Percentiles rank a stretch among this genome's conserved stretches.
These are phyloP conservation scores for Lacerta viridis DNA, from an alignment of 2,797 vertebrate species.

Conservation along the genomic window DNA sequence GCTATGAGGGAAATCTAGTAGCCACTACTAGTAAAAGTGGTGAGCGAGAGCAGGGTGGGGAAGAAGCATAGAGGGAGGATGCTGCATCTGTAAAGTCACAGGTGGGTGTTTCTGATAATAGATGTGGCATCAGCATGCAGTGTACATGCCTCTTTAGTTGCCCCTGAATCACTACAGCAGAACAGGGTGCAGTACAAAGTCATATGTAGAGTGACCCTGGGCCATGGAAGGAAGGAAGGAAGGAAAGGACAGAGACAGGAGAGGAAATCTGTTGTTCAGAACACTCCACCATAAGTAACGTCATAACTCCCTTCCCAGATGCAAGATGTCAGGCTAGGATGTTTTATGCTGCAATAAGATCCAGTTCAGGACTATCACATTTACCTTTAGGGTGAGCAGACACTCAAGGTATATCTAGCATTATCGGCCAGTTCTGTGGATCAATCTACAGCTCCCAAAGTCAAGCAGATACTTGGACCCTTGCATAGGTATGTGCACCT, in stretches of 20 bases:
- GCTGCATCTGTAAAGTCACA: not conserved
- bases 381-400: not conserved
- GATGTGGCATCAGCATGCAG: not conserved
- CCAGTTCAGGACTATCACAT: not conserved
- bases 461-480: constrained; percentile 11
- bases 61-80: too few species aligned
- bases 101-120: not conserved
- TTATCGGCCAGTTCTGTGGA: constrained; percentile 4
- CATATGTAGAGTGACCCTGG: not conserved
- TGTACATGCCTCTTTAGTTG: not conserved
- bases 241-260: not conserved
- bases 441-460: not conserved
- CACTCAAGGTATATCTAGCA: not conserved
- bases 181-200: not conserved
- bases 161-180: not conserved
- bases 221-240: not conserved
- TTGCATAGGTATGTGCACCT: not conserved
- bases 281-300: not conserved
- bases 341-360: not conserved
- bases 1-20: not conserved
- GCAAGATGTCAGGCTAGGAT: not conserved
- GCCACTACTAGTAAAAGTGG: too few species aligned
- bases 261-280: not conserved
- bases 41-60: too few species aligned
- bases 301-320: not conserved